Evolutionary conservation across 2,888 invertebrate species (phyloP).

Genomic region (Blastobasis adustella): DNA sequence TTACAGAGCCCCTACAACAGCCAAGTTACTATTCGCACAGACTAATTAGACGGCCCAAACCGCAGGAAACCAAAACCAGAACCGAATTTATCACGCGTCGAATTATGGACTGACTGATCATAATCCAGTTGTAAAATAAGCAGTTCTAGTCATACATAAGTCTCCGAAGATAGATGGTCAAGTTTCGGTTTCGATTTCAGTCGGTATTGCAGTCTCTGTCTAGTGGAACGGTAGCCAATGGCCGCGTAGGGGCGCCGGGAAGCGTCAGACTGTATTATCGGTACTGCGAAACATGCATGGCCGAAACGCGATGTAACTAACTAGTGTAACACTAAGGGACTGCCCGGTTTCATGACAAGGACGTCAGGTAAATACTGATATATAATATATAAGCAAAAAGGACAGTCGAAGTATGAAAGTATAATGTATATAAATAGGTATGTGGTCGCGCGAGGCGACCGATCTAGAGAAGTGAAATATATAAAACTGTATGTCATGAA

Average conservation of each 20-base stretch:
- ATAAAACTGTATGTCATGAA: constrained; percentile 48
- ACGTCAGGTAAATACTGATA: constrained; percentile 16
- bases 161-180: no score
- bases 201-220: no score
- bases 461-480: constrained; percentile 15
- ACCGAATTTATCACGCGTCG: no score
- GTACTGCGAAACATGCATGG: constrained; percentile 54
- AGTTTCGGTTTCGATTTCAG: no score
- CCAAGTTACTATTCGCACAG: background rate
- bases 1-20: constrained; percentile 10
- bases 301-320: constrained; percentile 36
- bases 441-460: constrained; percentile 7
- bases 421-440: constrained; percentile 5
- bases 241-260: constrained; percentile 21
- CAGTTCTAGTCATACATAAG: no score
- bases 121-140: no score
- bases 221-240: no score
- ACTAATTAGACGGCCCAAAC: background rate
- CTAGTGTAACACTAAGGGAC: constrained; percentile 37
- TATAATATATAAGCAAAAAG: constrained; percentile 8
- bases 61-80: background rate
- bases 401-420: constrained; percentile 15
- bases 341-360: constrained; percentile 56
- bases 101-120: no score
- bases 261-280: constrained; percentile 59